Base-by-base conservation (phyloP, 2,888 invertebrate species). In the Rhamnusium bicolor region DNA sequence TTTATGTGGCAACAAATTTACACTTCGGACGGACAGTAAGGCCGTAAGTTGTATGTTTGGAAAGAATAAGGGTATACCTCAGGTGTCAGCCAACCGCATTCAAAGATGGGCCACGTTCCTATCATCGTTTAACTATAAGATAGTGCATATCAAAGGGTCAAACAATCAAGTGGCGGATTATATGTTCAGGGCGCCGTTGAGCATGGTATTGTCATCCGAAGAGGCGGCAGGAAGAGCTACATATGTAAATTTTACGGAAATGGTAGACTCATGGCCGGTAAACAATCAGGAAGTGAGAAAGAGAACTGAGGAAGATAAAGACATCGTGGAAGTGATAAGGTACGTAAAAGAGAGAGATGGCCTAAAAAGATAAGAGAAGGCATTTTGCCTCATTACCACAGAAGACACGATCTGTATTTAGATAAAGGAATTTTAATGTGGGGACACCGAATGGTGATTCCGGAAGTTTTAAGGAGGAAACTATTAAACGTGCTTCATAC, bases 51-150 rank as follows among this genome's bases (percentile, higher is more conserved):
- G 66, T 2, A 27, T 69, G n/a, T 14, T 72, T 72, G 72, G 68
- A 5, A 71, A 71, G 61, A 29, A 68, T 14, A 68, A 53, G 21
- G 58, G 61, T 12, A 71, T 73, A 18, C 73, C 71, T 10, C 46
- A 66, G 24, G 71, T 72, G 73, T 32, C 70, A 12, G 68, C 70
- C 18, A 71, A 65, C 40, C 53, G 71, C 46, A 19, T 78, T 12
- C 74, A 77, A 40, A 69, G 77, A 65, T 77, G 78, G 76, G 74
- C 73, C 10, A 53, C 61, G n/a, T 76, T 66, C 72, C n/a, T 56
- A 14, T 63, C 70, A 19, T 63, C 54, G 5, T 62, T 69, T 65
- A 19, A 66, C 46, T 76, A 65, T 18, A 49, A 40, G 10, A 67
- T 71, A 14, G 29, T 51, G 14, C 47, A 66, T 14, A 71, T 71